Percentiles rank a stretch among this genome's conserved stretches.
Evolutionary conservation across 2,113 vertebrate genomes (phyloP).

Genomic region (Excalfactoria chinensis): DNA sequence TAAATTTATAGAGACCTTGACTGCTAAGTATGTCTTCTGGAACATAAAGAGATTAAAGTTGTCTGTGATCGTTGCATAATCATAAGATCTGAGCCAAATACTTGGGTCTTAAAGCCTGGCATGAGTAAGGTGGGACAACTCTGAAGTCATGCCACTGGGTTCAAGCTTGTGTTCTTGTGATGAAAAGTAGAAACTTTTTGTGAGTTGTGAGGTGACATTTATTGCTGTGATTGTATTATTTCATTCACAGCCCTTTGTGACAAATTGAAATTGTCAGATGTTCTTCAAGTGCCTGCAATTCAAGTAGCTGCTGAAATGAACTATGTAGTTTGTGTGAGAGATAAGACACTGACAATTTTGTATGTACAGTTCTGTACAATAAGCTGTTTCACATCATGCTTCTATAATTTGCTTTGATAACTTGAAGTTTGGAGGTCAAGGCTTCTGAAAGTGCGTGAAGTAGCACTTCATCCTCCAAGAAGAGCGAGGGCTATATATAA

Average conservation of each 20-base stretch:
- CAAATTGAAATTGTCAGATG: background rate
- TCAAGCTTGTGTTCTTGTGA: background rate
- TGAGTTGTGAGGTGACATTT: background rate
- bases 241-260: background rate
- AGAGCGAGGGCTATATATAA: background rate
- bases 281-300: background rate
- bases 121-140: background rate
- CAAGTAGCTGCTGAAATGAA: background rate
- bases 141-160: background rate
- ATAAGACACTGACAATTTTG: background rate
- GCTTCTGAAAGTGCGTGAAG: background rate
- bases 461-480: background rate
- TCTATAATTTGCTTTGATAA: background rate
- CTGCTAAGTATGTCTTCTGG: background rate
- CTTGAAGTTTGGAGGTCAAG: background rate
- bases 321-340: background rate
- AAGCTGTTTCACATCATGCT: background rate
- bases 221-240: background rate
- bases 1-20: background rate
- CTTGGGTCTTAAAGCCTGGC: background rate
- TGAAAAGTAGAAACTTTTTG: fast-evolving
- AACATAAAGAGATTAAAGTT: background rate
- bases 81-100: background rate
- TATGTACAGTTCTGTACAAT: background rate
- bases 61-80: background rate